Evolutionary conservation across 2,797 vertebrate genomes (phyloP), one percentile per base, ranked within the genome.

Genomic region (Cichlasoma orientale): DNA sequence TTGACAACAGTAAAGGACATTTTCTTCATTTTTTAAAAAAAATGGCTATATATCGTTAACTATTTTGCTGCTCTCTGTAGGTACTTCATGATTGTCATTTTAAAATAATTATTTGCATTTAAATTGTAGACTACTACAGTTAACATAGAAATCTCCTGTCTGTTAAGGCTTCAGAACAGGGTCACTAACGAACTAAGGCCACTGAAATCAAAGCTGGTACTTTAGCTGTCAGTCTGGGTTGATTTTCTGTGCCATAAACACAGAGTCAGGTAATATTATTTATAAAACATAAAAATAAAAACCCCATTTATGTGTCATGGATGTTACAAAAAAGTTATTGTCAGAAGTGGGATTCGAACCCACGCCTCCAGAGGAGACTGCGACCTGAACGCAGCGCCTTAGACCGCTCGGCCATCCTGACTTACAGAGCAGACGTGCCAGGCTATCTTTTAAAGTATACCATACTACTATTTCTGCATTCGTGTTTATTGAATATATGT

Each of bases 331-430:
- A 31, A 0, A 0, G 0, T 1, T 4, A 0, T 0, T 93, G 92
- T 92, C 91, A 93, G 92, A 92, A 92, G 91, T 93, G 91, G 91
- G 93, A 93, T 92, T 94, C 91, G 92, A 95, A 95, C 92, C 91
- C 92, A 91, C 89, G 89, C 91, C 92, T 94, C 92, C 92, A 92
- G 90, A 0, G 90, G 89, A 93, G 92, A 94, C 92, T 94, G 90
- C 92, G 91, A 94, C 93, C 91, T 93, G 91, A 93, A 90, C 90
- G 90, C 88, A 93, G 90, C 91, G 92, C 90, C 91, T 92, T 92
- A 91, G 91, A 92, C 92, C 90, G 90, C 89, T 92, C 91, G 90
- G 92, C 91, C 92, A 94, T 93, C 91, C 92, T 92, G 92, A 93
- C 91, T 4, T 41, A 33, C 2, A 3, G 1, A 1, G 1, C 1